Conservation (phyloP, 1,140 invertebrate genomes). For the Asobara japonica region DNA sequence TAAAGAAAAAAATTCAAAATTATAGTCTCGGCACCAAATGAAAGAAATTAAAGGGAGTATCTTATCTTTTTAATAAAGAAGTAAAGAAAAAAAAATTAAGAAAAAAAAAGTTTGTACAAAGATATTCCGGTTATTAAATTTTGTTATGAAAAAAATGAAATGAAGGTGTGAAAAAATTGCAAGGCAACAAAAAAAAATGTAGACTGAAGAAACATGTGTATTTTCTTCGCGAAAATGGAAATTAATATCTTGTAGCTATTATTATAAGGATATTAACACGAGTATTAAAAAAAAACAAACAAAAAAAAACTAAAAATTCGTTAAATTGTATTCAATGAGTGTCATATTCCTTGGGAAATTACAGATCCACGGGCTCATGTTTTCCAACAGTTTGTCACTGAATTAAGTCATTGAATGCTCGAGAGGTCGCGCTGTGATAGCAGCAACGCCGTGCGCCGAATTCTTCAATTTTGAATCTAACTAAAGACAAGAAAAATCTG, state of each 20-base stretch:
- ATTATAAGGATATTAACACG: conserved; percentile 60
- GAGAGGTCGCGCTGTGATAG: too few species aligned
- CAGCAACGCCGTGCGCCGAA: too few species aligned
- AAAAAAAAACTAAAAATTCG: background rate
- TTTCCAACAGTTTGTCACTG: background rate
- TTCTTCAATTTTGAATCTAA: too few species aligned
- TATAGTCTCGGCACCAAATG: conserved; percentile 52
- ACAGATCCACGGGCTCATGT: background rate
- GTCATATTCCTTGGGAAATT: background rate
- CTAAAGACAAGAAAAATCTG: too few species aligned
- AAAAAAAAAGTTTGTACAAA: conserved; percentile 65
- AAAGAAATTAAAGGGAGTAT: conserved; percentile 41
- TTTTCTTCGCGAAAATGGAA: conserved; percentile 62
- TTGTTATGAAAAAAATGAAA: conserved; percentile 55
- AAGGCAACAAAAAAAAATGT: conserved; percentile 43
- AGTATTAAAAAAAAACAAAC: conserved; percentile 52
- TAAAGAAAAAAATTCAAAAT: conserved; percentile 66
- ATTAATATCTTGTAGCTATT: conserved; percentile 57
- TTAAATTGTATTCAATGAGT: conserved; percentile 7
- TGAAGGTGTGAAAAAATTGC: conserved; percentile 27
- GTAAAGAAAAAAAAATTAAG: conserved; percentile 40
- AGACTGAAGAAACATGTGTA: conserved; percentile 59
- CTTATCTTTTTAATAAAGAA: conserved; percentile 61
- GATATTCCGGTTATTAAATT: conserved; percentile 68
- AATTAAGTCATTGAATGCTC: background rate